Evolutionary conservation across 2,888 invertebrate genomes (phyloP), one percentile per base, ranked within the genome.

Genomic region (Catotricha subobsoleta): DNA sequence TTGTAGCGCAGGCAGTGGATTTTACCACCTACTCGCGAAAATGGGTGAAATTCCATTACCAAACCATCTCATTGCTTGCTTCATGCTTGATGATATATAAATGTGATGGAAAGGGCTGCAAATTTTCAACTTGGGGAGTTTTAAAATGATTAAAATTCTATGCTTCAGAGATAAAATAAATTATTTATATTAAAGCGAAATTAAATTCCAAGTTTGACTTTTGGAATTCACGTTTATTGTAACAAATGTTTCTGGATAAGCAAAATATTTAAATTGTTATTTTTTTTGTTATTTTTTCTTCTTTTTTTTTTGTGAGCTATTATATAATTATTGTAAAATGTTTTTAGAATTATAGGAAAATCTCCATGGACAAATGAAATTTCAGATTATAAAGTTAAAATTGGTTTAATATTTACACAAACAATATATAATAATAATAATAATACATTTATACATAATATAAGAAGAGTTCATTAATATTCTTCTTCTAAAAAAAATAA

Each of bases 121-220:
- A 38, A 38, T 38, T 13, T 38, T 28, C 38, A 35, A 30, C 40
- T 41, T 41, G 41, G 40, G 43, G 43, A 45, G 40, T 43, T 34
- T 43, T 43, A 39, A 45, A 45, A 45, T 45, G 43, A 45, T 45
- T 45, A 45, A 45, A 45, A 45, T 45, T 45, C 45, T 45, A 40
- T 43, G 40, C 43, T 45, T 43, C 40, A 45, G 42, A 43, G 45
- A 45, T 45, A 45, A 45, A 45, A 45, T 45, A 45, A 45, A 45
- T 45, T 43, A 45, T 45, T 45, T 45, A 45, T 45, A 45, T 43
- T 42, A 45, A 45, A 45, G 43, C 39, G 42, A 45, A 45, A 45
- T 43, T 45, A 45, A 45, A 45, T 45, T 45, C 43, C 45, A 36
- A 39, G 28, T 30, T 40, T 41, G 43, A 41, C 37, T 44, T 35